Evolutionary conservation across 2,113 vertebrate genomes (phyloP), one percentile per base, ranked within the genome.

Genomic region (Pluvianellus socialis): DNA sequence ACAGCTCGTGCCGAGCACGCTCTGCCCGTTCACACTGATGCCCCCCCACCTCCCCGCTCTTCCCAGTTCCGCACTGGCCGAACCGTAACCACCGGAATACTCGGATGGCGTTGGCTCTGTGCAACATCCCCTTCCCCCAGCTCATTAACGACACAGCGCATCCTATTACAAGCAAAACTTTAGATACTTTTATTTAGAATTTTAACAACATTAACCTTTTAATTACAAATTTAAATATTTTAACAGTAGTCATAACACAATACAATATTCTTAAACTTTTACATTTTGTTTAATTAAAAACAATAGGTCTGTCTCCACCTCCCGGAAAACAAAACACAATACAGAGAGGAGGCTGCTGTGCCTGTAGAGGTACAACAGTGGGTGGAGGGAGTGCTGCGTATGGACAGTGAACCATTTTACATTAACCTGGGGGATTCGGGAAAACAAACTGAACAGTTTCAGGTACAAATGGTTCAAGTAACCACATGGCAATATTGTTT

Each of bases 151-250:
- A 97, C 96, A 96, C 96, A 91, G 94, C 73, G 93, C 97, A 94
- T 94, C 96, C 96, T 97, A 97, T 96, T 97, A 96, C 97, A 97
- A 97, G 94, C 96, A 96, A 91, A 97, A 96, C 93, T 97, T 96
- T 96, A 97, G 95, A 97, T 96, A 92, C 92, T 96, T 97, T 97
- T 97, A 97, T 97, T 97, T 97, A 97, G 97, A 93, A 96, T 97
- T 97, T 97, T 96, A 96, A 97, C 97, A 97, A 96, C 95, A 96
- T 96, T 96, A 95, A 97, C 96, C 95, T 96, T 97, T 96, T 95
- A 95, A 93, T 97, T 97, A 97, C 97, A 97, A 97, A 96, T 95
- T 97, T 97, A 97, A 96, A 96, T 97, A 96, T 97, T 94, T 96
- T 94, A 97, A 97, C 97, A 97, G 95, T 95, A 97, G 96, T 97